Percentiles rank a stretch among this genome's conserved stretches.
Evolutionary conservation across 1,140 invertebrate species (phyloP).

Genomic region (Drosophila leontia): DNA sequence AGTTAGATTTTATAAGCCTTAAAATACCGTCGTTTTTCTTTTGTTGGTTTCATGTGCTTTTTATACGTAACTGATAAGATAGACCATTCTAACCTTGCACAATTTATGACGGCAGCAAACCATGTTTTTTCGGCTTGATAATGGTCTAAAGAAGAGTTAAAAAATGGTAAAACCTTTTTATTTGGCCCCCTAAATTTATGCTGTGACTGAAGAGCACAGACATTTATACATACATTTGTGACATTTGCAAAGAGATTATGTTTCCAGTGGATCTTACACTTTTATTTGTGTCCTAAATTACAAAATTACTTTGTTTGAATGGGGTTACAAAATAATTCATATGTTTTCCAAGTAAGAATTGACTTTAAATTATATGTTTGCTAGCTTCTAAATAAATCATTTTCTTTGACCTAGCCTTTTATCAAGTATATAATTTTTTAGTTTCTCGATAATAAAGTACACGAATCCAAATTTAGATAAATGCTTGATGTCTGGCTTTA

Average conservation of each 20-base stretch:
- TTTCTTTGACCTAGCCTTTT: background rate
- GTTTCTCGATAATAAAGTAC: background rate
- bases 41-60: constrained; percentile 25
- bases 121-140: constrained; percentile 39
- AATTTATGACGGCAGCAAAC: constrained; percentile 60
- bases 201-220: constrained; percentile 5
- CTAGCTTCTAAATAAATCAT: background rate
- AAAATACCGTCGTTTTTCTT: background rate
- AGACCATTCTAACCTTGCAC: constrained; percentile 65
- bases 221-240: constrained; percentile 16
- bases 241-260: constrained; percentile 9
- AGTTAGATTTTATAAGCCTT: constrained; percentile 18
- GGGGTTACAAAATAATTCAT: background rate
- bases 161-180: constrained; percentile 23
- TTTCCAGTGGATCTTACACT: background rate
- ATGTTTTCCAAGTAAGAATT: background rate
- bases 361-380: background rate
- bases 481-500: constrained; percentile 1
- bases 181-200: constrained; percentile 14
- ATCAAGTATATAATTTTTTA: background rate
- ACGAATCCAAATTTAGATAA: constrained; percentile 2
- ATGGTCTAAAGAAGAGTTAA: constrained; percentile 10
- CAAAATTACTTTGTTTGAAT: background rate
- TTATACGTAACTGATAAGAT: constrained; percentile 65
- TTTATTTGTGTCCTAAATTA: background rate